Percentiles rank a stretch among this genome's conserved stretches.
Conservation (phyloP, 2,888 invertebrate species). For the Tricholauxania praeusta region DNA sequence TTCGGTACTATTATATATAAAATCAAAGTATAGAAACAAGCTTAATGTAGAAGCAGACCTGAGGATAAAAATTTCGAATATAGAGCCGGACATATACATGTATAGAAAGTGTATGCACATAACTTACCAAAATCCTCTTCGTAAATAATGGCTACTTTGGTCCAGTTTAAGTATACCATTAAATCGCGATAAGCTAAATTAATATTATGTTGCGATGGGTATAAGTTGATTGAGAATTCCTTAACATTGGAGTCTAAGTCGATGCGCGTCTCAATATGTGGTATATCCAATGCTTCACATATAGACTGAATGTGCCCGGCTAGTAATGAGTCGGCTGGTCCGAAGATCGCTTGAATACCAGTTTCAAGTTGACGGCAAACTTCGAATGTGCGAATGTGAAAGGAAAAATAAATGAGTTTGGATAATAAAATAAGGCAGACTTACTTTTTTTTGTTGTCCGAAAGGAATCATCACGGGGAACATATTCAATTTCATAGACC, state of each 20-base stretch:
- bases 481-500: constrained; percentile 93
- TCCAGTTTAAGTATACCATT: constrained; percentile 91
- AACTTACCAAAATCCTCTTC: constrained; percentile 89
- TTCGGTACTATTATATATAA: no score
- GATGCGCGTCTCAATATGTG: constrained; percentile 84
- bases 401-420: background rate
- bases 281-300: constrained; percentile 89
- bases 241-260: constrained; percentile 71
- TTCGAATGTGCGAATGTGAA: constrained; percentile 7
- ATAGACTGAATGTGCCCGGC: constrained; percentile 89
- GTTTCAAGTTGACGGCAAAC: constrained; percentile 75
- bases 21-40: no score
- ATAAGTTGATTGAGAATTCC: constrained; percentile 88
- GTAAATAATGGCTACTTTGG: constrained; percentile 91
- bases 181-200: constrained; percentile 88
- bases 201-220: constrained; percentile 85
- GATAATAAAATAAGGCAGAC: constrained; percentile 57
- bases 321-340: constrained; percentile 85
- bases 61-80: no score
- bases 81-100: no score
- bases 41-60: no score
- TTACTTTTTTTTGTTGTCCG: constrained; percentile 83
- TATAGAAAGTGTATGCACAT: background rate
- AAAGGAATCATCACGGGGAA: constrained; percentile 90
- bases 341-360: constrained; percentile 78